Conservation (phyloP, 2,888 invertebrate species). For the Lomographa bimaculata region DNA sequence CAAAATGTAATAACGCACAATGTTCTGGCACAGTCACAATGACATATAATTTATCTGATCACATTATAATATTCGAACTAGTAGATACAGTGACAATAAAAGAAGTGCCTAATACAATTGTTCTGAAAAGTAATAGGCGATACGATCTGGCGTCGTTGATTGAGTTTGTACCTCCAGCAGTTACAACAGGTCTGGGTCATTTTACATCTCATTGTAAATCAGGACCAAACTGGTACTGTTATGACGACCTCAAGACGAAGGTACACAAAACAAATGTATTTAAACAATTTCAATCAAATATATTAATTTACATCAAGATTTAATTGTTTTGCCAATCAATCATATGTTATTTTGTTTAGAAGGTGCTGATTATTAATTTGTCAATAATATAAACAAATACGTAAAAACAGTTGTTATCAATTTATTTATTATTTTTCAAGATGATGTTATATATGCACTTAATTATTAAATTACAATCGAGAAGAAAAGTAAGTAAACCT, state of each 20-base stretch:
- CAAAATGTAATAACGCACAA: background rate
- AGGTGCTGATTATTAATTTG: no score
- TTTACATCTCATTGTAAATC: background rate
- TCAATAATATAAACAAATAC: no score
- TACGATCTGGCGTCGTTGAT: background rate
- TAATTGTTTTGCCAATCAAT: no score
- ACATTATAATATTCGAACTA: background rate
- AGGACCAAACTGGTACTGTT: constrained; percentile 1
- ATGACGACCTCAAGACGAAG: background rate
- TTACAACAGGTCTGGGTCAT: background rate
- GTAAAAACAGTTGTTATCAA: no score
- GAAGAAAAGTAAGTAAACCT: no score
- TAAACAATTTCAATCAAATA: background rate
- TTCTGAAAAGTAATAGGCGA: no score
- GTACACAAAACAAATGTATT: background rate
- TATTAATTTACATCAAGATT: no score
- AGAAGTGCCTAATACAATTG: background rate
- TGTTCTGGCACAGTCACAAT: background rate
- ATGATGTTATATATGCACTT: no score
- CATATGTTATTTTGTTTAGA: no score
- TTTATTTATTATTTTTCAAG: no score
- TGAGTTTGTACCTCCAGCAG: background rate
- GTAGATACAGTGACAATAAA: background rate
- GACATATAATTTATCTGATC: background rate
- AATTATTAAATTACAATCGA: no score